phyloP scores from a whole-genome alignment of 2,888 invertebrate species.

The Drosophila bunnanda region DNA sequence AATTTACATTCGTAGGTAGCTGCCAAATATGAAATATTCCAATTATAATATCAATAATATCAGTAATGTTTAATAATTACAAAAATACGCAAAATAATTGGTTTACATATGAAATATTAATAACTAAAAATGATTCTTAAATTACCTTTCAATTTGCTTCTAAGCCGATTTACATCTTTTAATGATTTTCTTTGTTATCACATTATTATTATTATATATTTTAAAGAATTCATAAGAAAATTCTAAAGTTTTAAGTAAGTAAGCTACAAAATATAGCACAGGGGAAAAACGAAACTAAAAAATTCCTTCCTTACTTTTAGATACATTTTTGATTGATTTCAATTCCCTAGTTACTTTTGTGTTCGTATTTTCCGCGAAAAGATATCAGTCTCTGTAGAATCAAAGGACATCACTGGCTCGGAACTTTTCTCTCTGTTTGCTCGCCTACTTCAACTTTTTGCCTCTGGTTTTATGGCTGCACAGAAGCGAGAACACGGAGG shows the following conservation, averaged over 20 bases:
- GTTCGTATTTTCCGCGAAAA: not conserved
- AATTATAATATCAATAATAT: not conserved
- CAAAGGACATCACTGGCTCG: slow-evolving; percentile 19
- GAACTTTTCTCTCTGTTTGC: slow-evolving; percentile 8
- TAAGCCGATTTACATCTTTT: not conserved
- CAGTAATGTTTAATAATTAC: not conserved
- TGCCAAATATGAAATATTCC: not conserved
- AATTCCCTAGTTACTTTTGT: not conserved
- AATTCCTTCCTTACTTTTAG: not conserved
- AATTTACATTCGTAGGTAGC: too few species aligned
- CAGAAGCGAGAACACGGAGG: not conserved
- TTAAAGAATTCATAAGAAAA: too few species aligned
- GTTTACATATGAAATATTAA: not conserved
- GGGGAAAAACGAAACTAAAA: rapidly evolving
- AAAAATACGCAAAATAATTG: not conserved
- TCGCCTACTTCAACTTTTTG: slow-evolving; percentile 47
- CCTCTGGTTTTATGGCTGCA: slow-evolving; percentile 23
- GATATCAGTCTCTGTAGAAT: too few species aligned
- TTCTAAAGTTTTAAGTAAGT: too few species aligned
- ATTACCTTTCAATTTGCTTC: not conserved
- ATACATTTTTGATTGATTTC: not conserved
- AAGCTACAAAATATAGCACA: not conserved
- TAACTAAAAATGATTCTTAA: not conserved
- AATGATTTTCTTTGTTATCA: not conserved
- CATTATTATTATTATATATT: not conserved